Evolutionary conservation across 1,140 invertebrate genomes (phyloP), one percentile per base, ranked within the genome.

Genomic region (Tetranychus cinnabarinus): DNA sequence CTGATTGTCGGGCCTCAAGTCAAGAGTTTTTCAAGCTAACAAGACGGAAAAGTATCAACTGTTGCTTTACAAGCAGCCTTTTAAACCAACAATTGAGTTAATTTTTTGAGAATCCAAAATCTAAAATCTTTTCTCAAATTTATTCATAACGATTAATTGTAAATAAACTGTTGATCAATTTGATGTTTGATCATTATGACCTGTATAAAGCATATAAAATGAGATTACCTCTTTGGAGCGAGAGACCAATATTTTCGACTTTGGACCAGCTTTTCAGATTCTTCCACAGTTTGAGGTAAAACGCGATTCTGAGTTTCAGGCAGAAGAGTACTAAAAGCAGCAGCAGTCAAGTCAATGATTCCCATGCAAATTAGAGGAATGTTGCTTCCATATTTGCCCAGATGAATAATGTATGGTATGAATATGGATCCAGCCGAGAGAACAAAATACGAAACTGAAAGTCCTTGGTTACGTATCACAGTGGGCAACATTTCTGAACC

Each of bases 401-500:
- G 66, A 58, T 75, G 72, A 31, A 79, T 70, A 52, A 81, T 75
- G 66, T 80, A 79, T 34, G 79, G 76, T 42, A 77, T 67, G 23
- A 70, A 60, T 6, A 73, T 70, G 1, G 77, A 75, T 42, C 78
- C 72, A 33, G 72, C 68, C 67, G 77, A 79, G 12, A 77, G 77
- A 50, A 67, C 59, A 35, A 65, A 64, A 36, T 59, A 62, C 39
- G 64, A 63, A 60, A 68, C 63, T 10, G 67, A 67, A 57, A 70
- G 55, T 47, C 69, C 69, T 48, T 69, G 65, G 42, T 67, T 68
- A 45, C 69, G 59, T 3, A 70, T 60, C 15, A 67, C 65, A 45
- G 69, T 70, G 3, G 69, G 69, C 39, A 65, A 67, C 8, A 70
- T 50, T 61, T 68, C 67, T 2, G 67, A 63, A 55, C 62, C 62